phyloP scores from a whole-genome alignment of 2,888 invertebrate species.

The Neoitamus cyanurus region DNA sequence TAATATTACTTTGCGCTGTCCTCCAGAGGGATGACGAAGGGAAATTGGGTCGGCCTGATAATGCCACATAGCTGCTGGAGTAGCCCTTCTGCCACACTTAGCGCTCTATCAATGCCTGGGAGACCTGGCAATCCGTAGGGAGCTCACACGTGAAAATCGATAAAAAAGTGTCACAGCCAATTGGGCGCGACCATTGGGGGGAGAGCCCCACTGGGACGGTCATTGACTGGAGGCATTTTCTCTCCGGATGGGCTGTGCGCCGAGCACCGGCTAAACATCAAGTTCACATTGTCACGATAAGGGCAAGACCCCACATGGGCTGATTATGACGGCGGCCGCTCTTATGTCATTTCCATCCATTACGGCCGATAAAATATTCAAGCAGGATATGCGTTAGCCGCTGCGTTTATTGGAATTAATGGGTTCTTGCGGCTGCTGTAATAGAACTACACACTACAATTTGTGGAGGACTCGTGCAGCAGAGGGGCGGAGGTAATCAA shows the following conservation, averaged over 20 bases:
- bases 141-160: not conserved
- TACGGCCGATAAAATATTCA: slow-evolving; percentile 8
- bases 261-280: not conserved
- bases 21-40: not conserved
- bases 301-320: not conserved
- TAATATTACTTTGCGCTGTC: not conserved
- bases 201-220: not conserved
- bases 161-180: not conserved
- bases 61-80: not conserved
- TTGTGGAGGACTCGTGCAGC: not conserved
- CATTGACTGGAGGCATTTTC: slow-evolving; percentile 3
- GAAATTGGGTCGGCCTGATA: not conserved
- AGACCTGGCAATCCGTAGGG: not conserved
- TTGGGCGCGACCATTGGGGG: not conserved
- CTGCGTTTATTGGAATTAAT: not conserved
- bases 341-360: slow-evolving; percentile 22
- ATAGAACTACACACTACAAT: not conserved
- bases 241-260: not conserved
- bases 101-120: not conserved
- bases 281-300: slow-evolving; percentile 1
- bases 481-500: not conserved
- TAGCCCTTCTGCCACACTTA: not conserved
- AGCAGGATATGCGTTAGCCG: slow-evolving; percentile 3
- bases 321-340: slow-evolving; percentile 7
- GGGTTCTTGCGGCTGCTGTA: not conserved